Evolutionary conservation across 2,113 vertebrate genomes (phyloP).

Genomic region (Coryphaenoides rupestris): DNA sequence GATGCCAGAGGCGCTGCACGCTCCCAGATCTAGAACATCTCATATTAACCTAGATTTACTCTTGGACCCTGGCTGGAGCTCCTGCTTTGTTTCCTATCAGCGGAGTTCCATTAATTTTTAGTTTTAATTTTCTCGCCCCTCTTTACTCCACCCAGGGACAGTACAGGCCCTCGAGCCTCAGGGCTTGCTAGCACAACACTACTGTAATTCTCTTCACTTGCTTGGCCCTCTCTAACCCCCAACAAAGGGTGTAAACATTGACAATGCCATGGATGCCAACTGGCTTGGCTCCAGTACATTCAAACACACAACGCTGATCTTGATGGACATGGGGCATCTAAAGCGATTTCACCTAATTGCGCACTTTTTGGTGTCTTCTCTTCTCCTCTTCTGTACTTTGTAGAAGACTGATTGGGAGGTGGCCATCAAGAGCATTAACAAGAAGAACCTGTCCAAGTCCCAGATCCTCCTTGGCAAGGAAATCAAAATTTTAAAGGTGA

Average conservation of each 20-base stretch:
- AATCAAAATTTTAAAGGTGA: conserved; percentile 98
- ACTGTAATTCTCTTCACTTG: too few relatives aligned
- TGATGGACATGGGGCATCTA: neutral
- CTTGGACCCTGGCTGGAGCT: too few relatives aligned
- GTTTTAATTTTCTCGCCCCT: too few relatives aligned
- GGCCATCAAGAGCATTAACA: conserved; percentile 98
- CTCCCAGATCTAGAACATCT: conserved; percentile 40
- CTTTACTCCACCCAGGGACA: too few relatives aligned
- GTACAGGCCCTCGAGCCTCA: too few relatives aligned
- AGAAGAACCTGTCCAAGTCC: conserved; percentile 97
- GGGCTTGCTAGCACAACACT: too few relatives aligned
- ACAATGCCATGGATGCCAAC: neutral
- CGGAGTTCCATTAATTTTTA: too few relatives aligned
- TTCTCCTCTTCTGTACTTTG: conserved; percentile 6
- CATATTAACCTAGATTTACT: conserved; percentile 55
- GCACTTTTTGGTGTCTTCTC: conserved; percentile 4
- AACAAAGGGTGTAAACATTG: too few relatives aligned
- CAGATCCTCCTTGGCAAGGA: conserved; percentile 98
- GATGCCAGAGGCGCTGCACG: conserved; percentile 25
- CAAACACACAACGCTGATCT: neutral
- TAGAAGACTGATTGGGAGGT: conserved; percentile 98
- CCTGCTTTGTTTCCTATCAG: too few relatives aligned
- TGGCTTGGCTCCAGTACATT: conserved; percentile 8
- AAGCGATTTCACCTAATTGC: conserved; percentile 9
- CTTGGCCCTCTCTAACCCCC: too few relatives aligned